Evolutionary conservation across 1,140 invertebrate genomes (phyloP), one percentile per base, ranked within the genome.

Genomic region (Phymastichus coffea): DNA sequence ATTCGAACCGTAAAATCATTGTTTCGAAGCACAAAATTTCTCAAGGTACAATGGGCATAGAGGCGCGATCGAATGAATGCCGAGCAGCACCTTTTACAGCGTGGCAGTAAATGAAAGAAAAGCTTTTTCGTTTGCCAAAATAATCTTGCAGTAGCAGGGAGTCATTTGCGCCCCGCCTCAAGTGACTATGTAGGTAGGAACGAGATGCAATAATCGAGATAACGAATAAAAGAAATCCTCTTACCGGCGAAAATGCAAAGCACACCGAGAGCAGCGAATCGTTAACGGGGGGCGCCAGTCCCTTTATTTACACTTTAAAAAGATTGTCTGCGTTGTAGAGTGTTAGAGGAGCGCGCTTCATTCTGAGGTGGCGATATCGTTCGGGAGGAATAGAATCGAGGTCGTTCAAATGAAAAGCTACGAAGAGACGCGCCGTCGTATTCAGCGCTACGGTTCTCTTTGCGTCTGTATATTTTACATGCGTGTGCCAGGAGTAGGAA

Each of bases 191-290:
- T 40, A 52, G n/a, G 20, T 19, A 30, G 17, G 0, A 38, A 30
- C 9, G 22, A 40, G 35, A 57, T 56, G 23, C 20, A 40, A 57
- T 57, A 48, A 57, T 48, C 48, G 44, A 48, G 44, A 57, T 56
- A 47, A 37, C 33, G 17, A 8, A 47, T 19, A 28, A 30, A 47
- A 35, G 28, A 30, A 19, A 19, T 4, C 7, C 17, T 19, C n/a
- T 4, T 22, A 14, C 20, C 41, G 10, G 2, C 33, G 26, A 20
- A 48, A 48, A 48, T 48, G 7, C 26, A 12, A 48, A 33, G 46
- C 4, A 48, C 6, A 20, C n/a, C n/a, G n/a, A n/a, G n/a, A n/a
- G n/a, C n/a, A n/a, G n/a, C n/a, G n/a, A 25, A 9, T n/a, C 17
- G 1, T 37, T 51, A 51, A n/a, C n/a, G n/a, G n/a, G 33, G 15